phyloP scores from a whole-genome alignment of 2,113 vertebrate genomes.

The Poecilia latipinna region DNA sequence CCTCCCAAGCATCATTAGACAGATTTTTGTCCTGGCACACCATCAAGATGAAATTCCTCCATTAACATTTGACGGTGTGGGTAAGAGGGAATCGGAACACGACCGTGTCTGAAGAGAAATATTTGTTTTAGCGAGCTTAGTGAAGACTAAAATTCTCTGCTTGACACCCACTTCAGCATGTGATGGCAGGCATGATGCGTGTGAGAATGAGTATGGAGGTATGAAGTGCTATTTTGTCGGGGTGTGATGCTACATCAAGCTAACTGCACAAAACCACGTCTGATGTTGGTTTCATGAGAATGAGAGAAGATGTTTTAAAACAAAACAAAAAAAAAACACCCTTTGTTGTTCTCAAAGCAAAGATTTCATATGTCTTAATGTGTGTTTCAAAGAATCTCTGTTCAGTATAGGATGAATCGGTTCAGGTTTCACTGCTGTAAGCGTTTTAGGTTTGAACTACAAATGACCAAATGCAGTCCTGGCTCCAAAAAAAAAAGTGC shows the following conservation, averaged over 20 bases:
- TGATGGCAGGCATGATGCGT: conserved; percentile 35
- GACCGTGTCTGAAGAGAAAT: conserved; percentile 20
- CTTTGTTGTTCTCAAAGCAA: neutral
- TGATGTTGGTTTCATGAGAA: neutral
- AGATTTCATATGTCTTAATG: neutral
- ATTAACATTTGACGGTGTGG: conserved; percentile 23
- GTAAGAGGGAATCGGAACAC: conserved; percentile 7
- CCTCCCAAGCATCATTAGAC: conserved; percentile 44
- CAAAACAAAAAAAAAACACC: neutral
- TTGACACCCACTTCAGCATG: conserved; percentile 45
- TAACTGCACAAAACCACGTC: neutral
- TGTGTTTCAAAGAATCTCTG: neutral
- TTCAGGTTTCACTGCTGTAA: neutral
- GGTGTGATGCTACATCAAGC: neutral
- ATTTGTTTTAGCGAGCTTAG: conserved; percentile 41
- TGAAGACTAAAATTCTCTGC: conserved; percentile 17
- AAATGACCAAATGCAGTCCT: neutral
- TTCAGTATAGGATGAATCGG: neutral
- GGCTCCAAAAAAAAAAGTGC: neutral
- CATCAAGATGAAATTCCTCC: conserved; percentile 32
- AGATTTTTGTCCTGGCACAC: conserved; percentile 31
- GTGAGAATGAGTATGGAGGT: conserved; percentile 41
- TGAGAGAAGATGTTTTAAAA: neutral
- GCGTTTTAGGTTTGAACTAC: neutral
- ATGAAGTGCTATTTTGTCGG: conserved; percentile 14